These are phyloP conservation scores for Tipula lateralis DNA, from an alignment of 2,888 invertebrate species.

Conservation along the genomic window DNA sequence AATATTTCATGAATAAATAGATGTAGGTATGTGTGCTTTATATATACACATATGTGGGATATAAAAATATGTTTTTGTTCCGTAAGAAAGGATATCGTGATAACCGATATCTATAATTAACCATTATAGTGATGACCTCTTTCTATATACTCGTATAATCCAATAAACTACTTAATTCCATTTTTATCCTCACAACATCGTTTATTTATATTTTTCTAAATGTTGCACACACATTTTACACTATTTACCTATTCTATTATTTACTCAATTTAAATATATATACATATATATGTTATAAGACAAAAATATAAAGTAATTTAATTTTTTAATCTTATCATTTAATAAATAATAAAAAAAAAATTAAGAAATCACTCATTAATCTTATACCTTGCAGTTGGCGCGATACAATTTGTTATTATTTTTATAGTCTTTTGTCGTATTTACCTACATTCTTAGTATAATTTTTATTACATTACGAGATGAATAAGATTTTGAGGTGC, in stretches of 20 bases:
- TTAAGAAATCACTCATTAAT: conserved; percentile 24
- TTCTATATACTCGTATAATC: neutral
- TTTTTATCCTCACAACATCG: neutral
- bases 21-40: too few species aligned
- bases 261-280: neutral
- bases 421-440: neutral
- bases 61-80: neutral
- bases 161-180: neutral
- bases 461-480: neutral
- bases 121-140: neutral
- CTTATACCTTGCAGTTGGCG: conserved; percentile 1
- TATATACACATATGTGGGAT: neutral
- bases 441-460: neutral
- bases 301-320: neutral
- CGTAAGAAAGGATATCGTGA: neutral
- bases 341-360: neutral
- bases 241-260: neutral
- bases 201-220: neutral
- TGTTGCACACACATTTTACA: neutral
- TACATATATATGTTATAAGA: neutral
- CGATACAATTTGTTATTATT: neutral
- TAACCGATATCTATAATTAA: neutral
- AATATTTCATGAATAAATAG: neutral
- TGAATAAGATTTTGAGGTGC: neutral
- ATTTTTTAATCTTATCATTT: conserved; percentile 12